Conservation (phyloP, 2,113 vertebrate species). For the Poeciliopsis prolifica region DNA sequence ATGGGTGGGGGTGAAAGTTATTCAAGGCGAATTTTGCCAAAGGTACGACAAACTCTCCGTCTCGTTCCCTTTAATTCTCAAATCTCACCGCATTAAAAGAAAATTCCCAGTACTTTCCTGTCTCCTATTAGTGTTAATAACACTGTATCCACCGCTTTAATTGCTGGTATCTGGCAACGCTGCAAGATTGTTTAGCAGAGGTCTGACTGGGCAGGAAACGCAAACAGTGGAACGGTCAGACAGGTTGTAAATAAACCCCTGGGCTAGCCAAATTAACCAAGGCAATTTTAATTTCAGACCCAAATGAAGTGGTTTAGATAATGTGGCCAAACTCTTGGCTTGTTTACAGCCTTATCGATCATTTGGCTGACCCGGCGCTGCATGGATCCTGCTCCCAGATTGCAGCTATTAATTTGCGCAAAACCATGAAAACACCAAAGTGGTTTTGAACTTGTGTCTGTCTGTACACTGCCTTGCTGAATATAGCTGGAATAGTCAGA, state of each 20-base stretch:
- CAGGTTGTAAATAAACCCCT: constrained; percentile 49
- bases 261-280: constrained; percentile 22
- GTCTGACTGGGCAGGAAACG: constrained; percentile 34
- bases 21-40: constrained; percentile 79
- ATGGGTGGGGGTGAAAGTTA: constrained; percentile 73
- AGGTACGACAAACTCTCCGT: constrained; percentile 39
- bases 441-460: not conserved
- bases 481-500: too few species aligned
- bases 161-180: constrained; percentile 45
- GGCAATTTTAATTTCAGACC: constrained; percentile 15
- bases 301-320: constrained; percentile 9
- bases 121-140: constrained; percentile 23
- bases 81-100: not conserved
- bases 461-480: not conserved
- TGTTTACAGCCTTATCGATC: constrained; percentile 14
- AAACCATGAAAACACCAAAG: not conserved
- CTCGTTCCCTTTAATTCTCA: constrained; percentile 5
- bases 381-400: not conserved
- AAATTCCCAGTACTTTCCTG: constrained; percentile 3
- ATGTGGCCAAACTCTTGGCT: constrained; percentile 15
- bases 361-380: not conserved
- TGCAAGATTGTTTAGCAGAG: constrained; percentile 35
- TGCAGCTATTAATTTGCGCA: not conserved
- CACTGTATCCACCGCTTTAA: constrained; percentile 35
- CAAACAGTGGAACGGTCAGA: constrained; percentile 21